Evolutionary conservation across 2,797 vertebrate genomes (phyloP).

Genomic region (Adrianichthys oophorus): DNA sequence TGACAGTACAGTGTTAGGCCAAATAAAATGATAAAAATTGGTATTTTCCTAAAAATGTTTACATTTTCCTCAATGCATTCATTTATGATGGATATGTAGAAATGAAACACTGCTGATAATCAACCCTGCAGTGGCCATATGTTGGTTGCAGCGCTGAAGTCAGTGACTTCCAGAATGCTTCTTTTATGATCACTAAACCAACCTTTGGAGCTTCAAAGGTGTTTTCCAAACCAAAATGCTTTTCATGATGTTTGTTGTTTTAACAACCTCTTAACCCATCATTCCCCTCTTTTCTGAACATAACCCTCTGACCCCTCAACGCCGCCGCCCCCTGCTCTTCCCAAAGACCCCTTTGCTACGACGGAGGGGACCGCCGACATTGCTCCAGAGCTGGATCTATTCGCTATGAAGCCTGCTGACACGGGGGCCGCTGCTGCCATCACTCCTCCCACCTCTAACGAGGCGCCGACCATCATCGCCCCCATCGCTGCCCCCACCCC

Average conservation of each 20-base stretch:
- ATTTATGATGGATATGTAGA: too few species aligned
- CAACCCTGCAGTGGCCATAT: neutral
- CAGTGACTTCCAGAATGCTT: constrained; percentile 37
- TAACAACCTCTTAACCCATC: constrained; percentile 54
- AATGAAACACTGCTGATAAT: too few species aligned
- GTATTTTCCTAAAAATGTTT: too few species aligned
- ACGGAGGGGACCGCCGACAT: constrained; percentile 93
- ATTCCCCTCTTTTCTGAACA: constrained; percentile 58
- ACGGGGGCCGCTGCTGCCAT: constrained; percentile 78
- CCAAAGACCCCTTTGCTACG: constrained; percentile 96
- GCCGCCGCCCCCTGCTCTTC: constrained; percentile 42
- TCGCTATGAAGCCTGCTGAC: constrained; percentile 95
- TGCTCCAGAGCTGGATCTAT: constrained; percentile 96
- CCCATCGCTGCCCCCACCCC: constrained; percentile 83
- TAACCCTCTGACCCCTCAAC: constrained; percentile 81
- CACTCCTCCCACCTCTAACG: constrained; percentile 77
- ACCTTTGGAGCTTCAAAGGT: constrained; percentile 36
- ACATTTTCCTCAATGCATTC: too few species aligned
- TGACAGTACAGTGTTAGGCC: too few species aligned
- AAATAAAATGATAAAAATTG: too few species aligned
- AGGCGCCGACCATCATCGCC: constrained; percentile 75
- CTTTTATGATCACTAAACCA: constrained; percentile 20
- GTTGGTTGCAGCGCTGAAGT: constrained; percentile 45
- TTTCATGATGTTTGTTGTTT: constrained; percentile 65
- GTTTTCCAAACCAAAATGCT: constrained; percentile 42